A percentile compares a stretch with the other conserved stretches of the same genome.
These are phyloP conservation scores for Campoletis raptor DNA, from an alignment of 2,888 invertebrate species.

Conservation along the genomic window DNA sequence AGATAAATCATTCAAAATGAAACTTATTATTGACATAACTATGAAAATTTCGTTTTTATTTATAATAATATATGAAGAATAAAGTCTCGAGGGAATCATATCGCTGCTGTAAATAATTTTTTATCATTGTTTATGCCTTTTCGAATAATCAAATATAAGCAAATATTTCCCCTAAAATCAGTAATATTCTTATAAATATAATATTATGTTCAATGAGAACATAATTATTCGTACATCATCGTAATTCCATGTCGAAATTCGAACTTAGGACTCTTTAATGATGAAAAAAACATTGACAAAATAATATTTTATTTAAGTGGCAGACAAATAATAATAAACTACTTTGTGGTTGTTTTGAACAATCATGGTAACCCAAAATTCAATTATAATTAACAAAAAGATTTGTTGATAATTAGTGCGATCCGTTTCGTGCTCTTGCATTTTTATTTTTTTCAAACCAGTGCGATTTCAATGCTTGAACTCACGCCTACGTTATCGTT, in stretches of 20 bases:
- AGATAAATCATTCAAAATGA: not conserved
- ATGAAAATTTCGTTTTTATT: not conserved
- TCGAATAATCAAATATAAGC: not conserved
- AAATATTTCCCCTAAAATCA: no score
- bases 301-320: not conserved
- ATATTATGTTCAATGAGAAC: no score
- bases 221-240: not conserved
- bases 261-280: not conserved
- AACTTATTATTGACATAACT: not conserved
- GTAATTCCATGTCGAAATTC: not conserved
- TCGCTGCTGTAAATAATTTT: not conserved
- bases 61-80: not conserved
- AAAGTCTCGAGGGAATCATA: not conserved
- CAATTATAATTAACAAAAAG: not conserved
- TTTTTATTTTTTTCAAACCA: not conserved
- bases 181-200: no score
- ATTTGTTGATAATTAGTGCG: not conserved
- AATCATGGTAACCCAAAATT: not conserved
- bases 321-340: not conserved
- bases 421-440: not conserved
- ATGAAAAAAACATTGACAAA: not conserved
- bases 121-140: not conserved
- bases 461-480: conserved; percentile 81
- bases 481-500: conserved; percentile 10
- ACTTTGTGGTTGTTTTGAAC: not conserved